Evolutionary conservation across 2,113 vertebrate genomes (phyloP), one percentile per base, ranked within the genome.

Genomic region (Sinosuthora webbiana): DNA sequence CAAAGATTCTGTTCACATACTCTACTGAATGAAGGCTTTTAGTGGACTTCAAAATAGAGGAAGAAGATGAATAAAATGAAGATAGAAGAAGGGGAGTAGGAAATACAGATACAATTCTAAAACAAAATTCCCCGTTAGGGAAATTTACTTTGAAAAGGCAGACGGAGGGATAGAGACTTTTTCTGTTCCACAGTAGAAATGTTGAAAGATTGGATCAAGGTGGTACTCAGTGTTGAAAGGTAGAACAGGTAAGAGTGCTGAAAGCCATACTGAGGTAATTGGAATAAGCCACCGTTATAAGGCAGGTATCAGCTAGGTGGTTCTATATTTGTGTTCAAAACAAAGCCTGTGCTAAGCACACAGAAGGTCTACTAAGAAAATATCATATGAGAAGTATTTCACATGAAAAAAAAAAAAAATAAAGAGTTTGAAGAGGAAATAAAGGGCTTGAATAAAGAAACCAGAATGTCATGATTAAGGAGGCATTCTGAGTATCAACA

Each of bases 11-110:
- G 45, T 79, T 97, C 77, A 94, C 23, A 49, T 30, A 49, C 37
- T 69, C 45, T 53, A 31, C 60, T 87, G 83, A 93, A 87, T 62
- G 53, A 89, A 87, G 65, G 53, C 89, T 93, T 90, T 94, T 76
- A 47, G 57, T 65, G 49, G 45, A 79, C 50, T 84, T 84, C 83
- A 91, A 89, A 87, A 91, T 53, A 89, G 16, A 76, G 69, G 53
- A 91, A 91, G 69, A 89, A 55, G 49, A 94, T 0, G 1, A 89
- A 33, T 82, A 82, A 71, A 37, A 14, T 45, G 68, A 89, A 94
- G 56, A 81, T 60, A 41, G 45, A 57, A 53, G 22, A 64, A 79
- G 10, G 3, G 19, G 33, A 76, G 18, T 21, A 69, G 69, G 56
- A 91, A 82, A 91, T 69, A 82, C 7, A 75, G 52, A 52, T 64